These are phyloP conservation scores for Agrotis ipsilon DNA, from an alignment of 2,888 invertebrate genomes.

Conservation along the genomic window DNA sequence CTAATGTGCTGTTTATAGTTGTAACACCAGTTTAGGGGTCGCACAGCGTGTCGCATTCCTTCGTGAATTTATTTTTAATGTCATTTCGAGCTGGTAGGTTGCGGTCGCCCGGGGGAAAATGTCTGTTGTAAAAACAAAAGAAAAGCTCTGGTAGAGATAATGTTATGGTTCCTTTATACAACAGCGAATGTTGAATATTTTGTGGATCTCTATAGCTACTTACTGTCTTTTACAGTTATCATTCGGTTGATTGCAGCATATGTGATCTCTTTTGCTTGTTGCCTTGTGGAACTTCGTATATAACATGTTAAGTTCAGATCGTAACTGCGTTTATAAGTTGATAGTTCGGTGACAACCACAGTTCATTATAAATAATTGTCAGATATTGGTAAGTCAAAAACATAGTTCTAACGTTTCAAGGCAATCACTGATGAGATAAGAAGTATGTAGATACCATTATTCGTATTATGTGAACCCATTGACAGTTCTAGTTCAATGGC, in stretches of 20 bases:
- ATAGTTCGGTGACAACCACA: neutral
- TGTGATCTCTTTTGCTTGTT: conserved; percentile 2
- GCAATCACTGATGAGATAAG: neutral
- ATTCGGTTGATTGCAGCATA: conserved; percentile 6
- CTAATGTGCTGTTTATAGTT: conserved; percentile 72
- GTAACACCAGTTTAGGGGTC: conserved; percentile 53
- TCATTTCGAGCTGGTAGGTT: conserved; percentile 39
- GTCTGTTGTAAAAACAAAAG: conserved; percentile 47
- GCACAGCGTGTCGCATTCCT: conserved; percentile 48
- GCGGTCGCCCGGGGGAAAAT: conserved; percentile 45
- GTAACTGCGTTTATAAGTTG: neutral
- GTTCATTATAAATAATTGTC: neutral
- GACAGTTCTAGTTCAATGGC: conserved; percentile 52
- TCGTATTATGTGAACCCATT: conserved; percentile 26
- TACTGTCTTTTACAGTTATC: conserved; percentile 6
- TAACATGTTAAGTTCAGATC: neutral
- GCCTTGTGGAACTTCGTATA: neutral
- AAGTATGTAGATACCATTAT: neutral
- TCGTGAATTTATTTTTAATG: conserved; percentile 58
- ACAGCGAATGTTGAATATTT: conserved; percentile 22
- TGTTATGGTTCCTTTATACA: conserved; percentile 37
- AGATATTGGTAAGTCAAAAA: neutral
- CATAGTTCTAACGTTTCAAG: neutral
- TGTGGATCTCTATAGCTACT: conserved; percentile 10
- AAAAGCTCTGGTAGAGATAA: conserved; percentile 36